These are phyloP conservation scores for Triplophysa rosa DNA, from an alignment of 2,113 vertebrate genomes.

Conservation along the genomic window DNA sequence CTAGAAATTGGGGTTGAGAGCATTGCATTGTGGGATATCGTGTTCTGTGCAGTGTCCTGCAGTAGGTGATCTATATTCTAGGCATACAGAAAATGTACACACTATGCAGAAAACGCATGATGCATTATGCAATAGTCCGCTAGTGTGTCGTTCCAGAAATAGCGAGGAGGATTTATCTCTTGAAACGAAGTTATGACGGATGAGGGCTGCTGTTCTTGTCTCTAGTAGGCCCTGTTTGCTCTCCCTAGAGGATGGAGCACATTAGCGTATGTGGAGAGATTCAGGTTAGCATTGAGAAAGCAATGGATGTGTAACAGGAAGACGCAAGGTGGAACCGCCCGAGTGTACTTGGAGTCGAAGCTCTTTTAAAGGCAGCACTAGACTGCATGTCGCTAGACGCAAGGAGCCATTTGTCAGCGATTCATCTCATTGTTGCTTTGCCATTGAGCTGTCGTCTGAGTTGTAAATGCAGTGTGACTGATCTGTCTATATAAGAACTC, in stretches of 20 bases:
- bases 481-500: too few relatives aligned
- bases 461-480: too few relatives aligned
- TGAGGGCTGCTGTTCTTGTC: background rate
- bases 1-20: too few relatives aligned
- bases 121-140: background rate
- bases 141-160: background rate
- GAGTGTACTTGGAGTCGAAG: too few relatives aligned
- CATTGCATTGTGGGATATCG: background rate
- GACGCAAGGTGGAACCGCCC: too few relatives aligned
- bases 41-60: background rate
- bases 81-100: background rate
- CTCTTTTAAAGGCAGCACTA: too few relatives aligned
- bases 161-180: background rate
- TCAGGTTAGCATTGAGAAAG: background rate
- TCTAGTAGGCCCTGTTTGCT: background rate
- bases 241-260: slow-evolving; percentile 7
- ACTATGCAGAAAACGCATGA: background rate
- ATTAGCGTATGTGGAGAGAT: background rate
- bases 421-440: too few relatives aligned
- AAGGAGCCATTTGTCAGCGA: too few relatives aligned
- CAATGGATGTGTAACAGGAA: background rate
- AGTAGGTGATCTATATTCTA: background rate
- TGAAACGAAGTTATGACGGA: background rate
- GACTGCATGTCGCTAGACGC: too few relatives aligned
- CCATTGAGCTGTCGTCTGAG: too few relatives aligned